Evolutionary conservation across 2,888 invertebrate species (phyloP), one percentile per base, ranked within the genome.

Genomic region (Hemaris fuciformis): DNA sequence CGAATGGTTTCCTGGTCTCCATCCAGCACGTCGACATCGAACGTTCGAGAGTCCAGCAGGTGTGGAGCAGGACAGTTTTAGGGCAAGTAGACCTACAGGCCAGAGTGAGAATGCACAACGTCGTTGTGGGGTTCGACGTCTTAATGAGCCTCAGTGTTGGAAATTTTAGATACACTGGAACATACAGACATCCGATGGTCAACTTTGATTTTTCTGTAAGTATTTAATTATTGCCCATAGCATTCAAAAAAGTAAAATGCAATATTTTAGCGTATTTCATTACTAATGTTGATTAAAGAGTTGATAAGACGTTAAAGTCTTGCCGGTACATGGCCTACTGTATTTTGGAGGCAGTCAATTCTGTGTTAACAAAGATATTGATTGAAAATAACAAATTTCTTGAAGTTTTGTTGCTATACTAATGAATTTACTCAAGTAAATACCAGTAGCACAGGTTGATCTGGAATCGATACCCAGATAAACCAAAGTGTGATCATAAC

Each of bases 121-220:
- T 88, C 1, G 74, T 76, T 0, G 41, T 88, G 0, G 89, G 89
- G 0, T 88, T 79, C 60, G 87, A 89, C 18, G 84, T 88, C 0
- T 59, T 66, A 0, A 82, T 79, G 0, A 66, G 72, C 0, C 18
- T 85, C 20, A 62, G 68, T 4, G 74, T 68, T 0, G 73, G 71
- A 0, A 38, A 27, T 0, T 74, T 72, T 22, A 72, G 66, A 3
- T 84, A 83, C 27, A 85, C 88, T 0, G 75, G 74, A 0, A 48
- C 68, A 1, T 74, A 80, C 13, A 64, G 70, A 0, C 80, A 85
- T 64, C 77, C 82, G 0, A 10, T 80, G 6, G 62, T 82, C 0
- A 71, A 68, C 7, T 82, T 77, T 59, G 67, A 68, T 45, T 85
- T 86, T 72, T 67, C 71, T 42, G 89, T 89, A 63, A 77, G 81